Base-by-base conservation (phyloP, 2,888 invertebrate species). In the Drosophila paucipuncta region DNA sequence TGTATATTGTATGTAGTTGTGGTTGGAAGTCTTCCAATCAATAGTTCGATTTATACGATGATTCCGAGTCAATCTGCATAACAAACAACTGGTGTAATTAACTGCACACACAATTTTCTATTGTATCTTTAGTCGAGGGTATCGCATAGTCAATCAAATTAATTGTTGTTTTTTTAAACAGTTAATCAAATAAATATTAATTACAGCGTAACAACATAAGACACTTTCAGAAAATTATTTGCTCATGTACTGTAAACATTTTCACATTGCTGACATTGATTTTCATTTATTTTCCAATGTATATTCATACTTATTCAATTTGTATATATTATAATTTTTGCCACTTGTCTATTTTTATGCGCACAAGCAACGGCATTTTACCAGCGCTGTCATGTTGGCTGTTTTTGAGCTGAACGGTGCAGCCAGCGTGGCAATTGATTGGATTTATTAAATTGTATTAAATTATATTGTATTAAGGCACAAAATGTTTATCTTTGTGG, bases 311-410 rank as follows among this genome's bases (percentile, higher is more conserved):
- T 22, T 39, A 39, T 50, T 4, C 31, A 47, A 25, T 39, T 13
- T 10, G 49, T 9, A 33, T 13, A 43, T 22, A 28, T 41, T 67
- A 39, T 73, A 72, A 47, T 68, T 72, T 68, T 73, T 58, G 65
- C 75, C 31, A 73, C 55, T 80, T 70, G 30, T 85, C 69, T 74
- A 78, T 76, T 85, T 85, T 74, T 59, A 59, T 66, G 25, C 62
- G 31, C 66, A 64, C 49, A 76, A 80, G 53, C 58, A 65, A 52
- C 53, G 37, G 37, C 49, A 52, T 61, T 47, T 47, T 58, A 55
- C 53, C 61, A 63, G 65, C 58, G 68, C 37, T 78, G 74, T 22
- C 30, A 16, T 37, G 37, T 50, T 68, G 35, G 54, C 57, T 60
- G 30, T 69, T 70, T 47, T 22, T 35, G 25, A 7, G 66, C 35